A percentile compares a stretch with the other conserved stretches of the same genome.
phyloP scores from a whole-genome alignment of 2,797 vertebrate species.

The Phylloscopus collybita region DNA sequence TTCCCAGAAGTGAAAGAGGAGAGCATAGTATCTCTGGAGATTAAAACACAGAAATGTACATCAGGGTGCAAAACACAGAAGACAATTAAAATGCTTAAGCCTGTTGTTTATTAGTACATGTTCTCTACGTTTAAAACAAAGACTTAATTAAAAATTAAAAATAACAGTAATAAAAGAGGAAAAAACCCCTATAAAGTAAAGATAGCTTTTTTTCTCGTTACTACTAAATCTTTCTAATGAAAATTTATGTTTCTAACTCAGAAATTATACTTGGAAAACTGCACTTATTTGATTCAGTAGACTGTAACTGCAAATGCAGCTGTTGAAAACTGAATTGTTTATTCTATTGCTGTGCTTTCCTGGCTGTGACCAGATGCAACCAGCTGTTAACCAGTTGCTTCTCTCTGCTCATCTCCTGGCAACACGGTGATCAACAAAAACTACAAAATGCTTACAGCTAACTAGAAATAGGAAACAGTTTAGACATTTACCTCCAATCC shows the following conservation, averaged over 20 bases:
- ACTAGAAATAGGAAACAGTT: conserved; percentile 19
- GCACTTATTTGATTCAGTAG: conserved; percentile 36
- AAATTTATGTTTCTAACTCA: conserved; percentile 43
- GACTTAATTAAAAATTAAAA: not conserved
- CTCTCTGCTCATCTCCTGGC: conserved; percentile 38
- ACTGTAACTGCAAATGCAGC: conserved; percentile 56
- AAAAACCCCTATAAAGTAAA: not conserved
- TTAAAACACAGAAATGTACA: not conserved
- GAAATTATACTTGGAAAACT: conserved; percentile 41
- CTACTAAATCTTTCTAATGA: conserved; percentile 37
- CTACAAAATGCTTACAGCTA: not conserved
- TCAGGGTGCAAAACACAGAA: not conserved
- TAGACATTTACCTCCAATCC: not conserved
- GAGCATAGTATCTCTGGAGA: not conserved
- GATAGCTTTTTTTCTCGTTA: not conserved
- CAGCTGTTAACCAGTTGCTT: conserved; percentile 75
- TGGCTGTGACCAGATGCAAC: conserved; percentile 73
- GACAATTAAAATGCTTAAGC: not conserved
- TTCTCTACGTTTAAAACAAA: conserved; percentile 4
- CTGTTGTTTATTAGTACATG: not conserved
- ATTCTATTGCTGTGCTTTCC: conserved; percentile 36
- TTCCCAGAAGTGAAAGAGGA: conserved; percentile 10
- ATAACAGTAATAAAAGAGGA: not conserved
- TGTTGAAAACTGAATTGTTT: conserved; percentile 53
- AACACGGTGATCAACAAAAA: not conserved